phyloP scores from a whole-genome alignment of 2,113 vertebrate species.

The Ciconia boyciana region DNA sequence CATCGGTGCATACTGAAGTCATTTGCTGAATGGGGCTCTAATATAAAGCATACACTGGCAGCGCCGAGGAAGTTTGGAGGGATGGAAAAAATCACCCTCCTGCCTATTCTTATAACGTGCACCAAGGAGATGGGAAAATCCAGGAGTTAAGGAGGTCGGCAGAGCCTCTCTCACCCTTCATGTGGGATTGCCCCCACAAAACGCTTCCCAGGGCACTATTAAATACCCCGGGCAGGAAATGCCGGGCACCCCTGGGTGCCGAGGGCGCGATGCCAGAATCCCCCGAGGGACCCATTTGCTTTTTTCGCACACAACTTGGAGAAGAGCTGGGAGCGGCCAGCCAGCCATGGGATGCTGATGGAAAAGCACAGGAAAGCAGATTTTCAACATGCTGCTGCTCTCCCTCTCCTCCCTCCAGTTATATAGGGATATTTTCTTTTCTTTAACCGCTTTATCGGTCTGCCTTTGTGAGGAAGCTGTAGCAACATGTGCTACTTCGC shows the following conservation, averaged over 20 bases:
- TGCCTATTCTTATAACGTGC: background rate
- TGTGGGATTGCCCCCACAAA: background rate
- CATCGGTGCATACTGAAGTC: background rate
- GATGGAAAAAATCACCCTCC: background rate
- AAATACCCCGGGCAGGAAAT: rapidly evolving
- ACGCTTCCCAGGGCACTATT: background rate
- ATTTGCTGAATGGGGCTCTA: background rate
- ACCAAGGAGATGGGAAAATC: background rate
- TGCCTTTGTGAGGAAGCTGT: background rate
- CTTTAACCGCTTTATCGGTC: background rate
- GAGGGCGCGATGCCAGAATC: no score
- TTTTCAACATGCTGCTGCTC: background rate
- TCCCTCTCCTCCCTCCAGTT: background rate
- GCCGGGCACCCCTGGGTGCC: background rate
- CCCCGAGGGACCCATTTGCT: background rate
- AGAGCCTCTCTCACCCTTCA: background rate
- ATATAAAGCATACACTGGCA: background rate
- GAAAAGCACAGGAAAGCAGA: background rate
- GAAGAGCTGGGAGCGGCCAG: background rate
- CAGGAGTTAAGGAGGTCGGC: background rate
- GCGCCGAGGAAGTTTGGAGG: background rate
- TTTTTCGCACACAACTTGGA: background rate
- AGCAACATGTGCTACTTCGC: background rate
- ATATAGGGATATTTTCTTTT: background rate
- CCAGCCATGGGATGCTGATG: background rate